Evolutionary conservation across 2,888 invertebrate species (phyloP).

Genomic region (Lycia hirtaria): DNA sequence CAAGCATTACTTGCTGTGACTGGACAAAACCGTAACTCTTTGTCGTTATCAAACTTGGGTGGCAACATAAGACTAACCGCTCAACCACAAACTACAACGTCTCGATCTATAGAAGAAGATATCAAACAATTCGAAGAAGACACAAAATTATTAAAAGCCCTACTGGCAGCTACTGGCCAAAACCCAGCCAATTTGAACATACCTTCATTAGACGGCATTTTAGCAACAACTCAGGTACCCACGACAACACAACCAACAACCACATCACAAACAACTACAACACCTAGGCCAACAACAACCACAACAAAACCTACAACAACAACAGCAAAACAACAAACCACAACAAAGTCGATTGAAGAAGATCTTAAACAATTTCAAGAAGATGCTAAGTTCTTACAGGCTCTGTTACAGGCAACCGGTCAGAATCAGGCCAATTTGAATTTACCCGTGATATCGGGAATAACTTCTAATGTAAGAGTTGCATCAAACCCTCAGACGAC

Average conservation of each 20-base stretch:
- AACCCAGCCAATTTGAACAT: constrained; percentile 71
- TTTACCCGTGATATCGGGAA: constrained; percentile 69
- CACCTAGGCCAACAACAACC: constrained; percentile 42
- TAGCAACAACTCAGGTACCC: constrained; percentile 49
- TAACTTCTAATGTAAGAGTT: constrained; percentile 76
- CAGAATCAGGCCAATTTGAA: constrained; percentile 61
- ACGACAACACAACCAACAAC: constrained; percentile 42
- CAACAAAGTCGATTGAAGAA: constrained; percentile 60
- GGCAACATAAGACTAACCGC: constrained; percentile 47
- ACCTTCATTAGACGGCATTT: constrained; percentile 63
- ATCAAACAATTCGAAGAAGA: constrained; percentile 79
- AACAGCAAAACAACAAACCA: constrained; percentile 52
- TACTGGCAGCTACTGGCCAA: constrained; percentile 75
- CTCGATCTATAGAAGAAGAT: constrained; percentile 75
- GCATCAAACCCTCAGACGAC: constrained; percentile 73
- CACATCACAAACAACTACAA: constrained; percentile 46
- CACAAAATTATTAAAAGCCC: constrained; percentile 74
- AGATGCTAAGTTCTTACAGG: constrained; percentile 75
- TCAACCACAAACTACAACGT: constrained; percentile 59
- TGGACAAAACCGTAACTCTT: constrained; percentile 53
- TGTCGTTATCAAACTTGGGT: constrained; percentile 49
- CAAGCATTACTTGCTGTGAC: constrained; percentile 66
- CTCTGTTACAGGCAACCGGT: constrained; percentile 72
- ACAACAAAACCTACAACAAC: constrained; percentile 44
- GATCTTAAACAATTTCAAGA: constrained; percentile 74